Conservation (phyloP, 2,888 invertebrate species). For the Atrina japonica region DNA sequence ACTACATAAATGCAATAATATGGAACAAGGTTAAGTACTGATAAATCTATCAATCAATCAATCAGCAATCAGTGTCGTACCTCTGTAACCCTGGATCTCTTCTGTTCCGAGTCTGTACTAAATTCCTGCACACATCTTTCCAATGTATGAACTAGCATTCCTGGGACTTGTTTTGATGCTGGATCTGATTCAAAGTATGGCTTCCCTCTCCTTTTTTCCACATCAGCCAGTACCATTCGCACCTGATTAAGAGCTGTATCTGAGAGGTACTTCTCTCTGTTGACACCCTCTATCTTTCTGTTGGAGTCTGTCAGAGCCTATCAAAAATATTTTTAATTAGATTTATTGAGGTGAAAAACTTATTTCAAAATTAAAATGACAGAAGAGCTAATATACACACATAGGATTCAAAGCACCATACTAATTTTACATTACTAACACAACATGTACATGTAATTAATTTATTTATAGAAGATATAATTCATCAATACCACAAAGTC, state of each 20-base stretch:
- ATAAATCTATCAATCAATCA: too few species aligned
- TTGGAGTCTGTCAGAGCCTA: conserved; percentile 66
- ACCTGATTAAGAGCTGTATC: conserved; percentile 72
- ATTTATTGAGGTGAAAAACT: too few species aligned
- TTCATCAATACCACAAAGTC: too few species aligned
- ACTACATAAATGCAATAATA: too few species aligned
- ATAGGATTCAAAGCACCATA: too few species aligned
- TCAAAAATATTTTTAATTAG: conserved; percentile 5
- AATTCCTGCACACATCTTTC: conserved; percentile 73
- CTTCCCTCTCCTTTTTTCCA: conserved; percentile 67
- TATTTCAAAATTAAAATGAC: too few species aligned
- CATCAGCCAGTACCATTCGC: conserved; percentile 64
- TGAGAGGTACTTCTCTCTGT: conserved; percentile 61
- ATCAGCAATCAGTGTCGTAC: too few species aligned
- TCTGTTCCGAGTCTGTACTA: conserved; percentile 62
- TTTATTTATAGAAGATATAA: too few species aligned
- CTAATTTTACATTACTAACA: too few species aligned
- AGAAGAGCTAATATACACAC: too few species aligned
- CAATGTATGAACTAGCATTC: conserved; percentile 72
- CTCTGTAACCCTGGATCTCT: conserved; percentile 58
- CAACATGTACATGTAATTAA: too few species aligned
- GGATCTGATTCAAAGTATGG: conserved; percentile 73
- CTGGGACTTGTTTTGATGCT: conserved; percentile 62
- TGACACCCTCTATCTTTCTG: conserved; percentile 60
- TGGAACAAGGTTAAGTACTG: too few species aligned